phyloP scores from a whole-genome alignment of 2,113 vertebrate species.

The Forbesichthys agassizii region DNA sequence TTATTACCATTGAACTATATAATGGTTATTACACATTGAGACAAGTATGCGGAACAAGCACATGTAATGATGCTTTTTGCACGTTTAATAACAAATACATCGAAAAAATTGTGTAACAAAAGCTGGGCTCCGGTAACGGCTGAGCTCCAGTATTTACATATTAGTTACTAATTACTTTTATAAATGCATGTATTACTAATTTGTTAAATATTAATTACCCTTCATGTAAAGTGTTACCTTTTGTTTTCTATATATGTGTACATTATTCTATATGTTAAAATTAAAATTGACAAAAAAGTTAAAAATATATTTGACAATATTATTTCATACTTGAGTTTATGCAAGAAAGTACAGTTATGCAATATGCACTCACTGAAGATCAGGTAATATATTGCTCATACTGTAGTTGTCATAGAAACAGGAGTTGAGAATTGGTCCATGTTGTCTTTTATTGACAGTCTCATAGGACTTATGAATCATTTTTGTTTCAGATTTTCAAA shows the following conservation, averaged over 20 bases:
- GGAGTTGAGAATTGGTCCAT: background rate
- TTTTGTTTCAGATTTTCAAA: too few relatives aligned
- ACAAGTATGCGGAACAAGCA: too few relatives aligned
- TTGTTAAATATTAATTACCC: too few relatives aligned
- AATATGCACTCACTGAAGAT: background rate
- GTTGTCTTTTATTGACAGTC: background rate
- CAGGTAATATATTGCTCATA: background rate
- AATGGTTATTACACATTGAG: too few relatives aligned
- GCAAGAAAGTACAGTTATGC: background rate
- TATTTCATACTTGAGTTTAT: background rate
- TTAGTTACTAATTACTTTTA: too few relatives aligned
- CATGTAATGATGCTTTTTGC: too few relatives aligned
- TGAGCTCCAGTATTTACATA: too few relatives aligned
- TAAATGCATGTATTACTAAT: too few relatives aligned
- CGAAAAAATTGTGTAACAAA: too few relatives aligned
- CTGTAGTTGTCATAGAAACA: conserved; percentile 13
- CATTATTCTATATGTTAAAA: background rate
- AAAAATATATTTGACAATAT: background rate
- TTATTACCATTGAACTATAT: too few relatives aligned
- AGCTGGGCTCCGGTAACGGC: too few relatives aligned
- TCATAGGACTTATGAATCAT: background rate
- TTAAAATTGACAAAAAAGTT: background rate
- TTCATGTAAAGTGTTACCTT: background rate
- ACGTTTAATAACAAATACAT: too few relatives aligned
- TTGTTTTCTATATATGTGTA: background rate